phyloP scores from a whole-genome alignment of 2,888 invertebrate genomes.

The Lepeophtheirus nordmannii region DNA sequence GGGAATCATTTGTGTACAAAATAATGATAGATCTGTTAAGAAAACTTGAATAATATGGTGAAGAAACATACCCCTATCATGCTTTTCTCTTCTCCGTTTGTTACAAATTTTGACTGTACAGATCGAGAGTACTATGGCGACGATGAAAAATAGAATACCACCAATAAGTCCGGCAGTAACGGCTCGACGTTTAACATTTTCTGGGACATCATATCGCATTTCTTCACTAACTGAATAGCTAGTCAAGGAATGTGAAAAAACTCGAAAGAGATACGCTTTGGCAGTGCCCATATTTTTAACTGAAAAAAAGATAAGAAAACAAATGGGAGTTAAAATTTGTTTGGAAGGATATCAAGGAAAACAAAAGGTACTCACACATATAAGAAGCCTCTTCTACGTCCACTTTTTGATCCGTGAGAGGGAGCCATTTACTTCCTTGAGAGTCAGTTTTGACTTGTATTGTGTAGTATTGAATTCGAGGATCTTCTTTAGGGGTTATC shows the following conservation, averaged over 20 bases:
- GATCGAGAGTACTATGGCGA: conserved; percentile 88
- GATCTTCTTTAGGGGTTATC: not conserved
- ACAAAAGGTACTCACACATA: conserved; percentile 46
- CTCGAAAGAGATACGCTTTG: conserved; percentile 77
- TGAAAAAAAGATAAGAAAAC: conserved; percentile 36
- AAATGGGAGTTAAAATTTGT: not conserved
- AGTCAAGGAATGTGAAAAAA: conserved; percentile 68
- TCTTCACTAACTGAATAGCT: conserved; percentile 74
- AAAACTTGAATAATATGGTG: not conserved
- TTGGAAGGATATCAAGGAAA: too few relatives aligned
- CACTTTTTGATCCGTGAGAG: conserved; percentile 65
- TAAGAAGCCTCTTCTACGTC: conserved; percentile 75
- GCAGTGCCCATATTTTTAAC: conserved; percentile 82
- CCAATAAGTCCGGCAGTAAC: conserved; percentile 24
- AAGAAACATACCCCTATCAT: conserved; percentile 69
- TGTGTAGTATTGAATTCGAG: conserved; percentile 60
- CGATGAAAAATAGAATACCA: conserved; percentile 89
- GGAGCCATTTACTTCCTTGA: conserved; percentile 51
- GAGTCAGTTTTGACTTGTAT: conserved; percentile 82
- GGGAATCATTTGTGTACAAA: not conserved
- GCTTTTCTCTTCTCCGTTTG: conserved; percentile 87
- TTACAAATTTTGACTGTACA: conserved; percentile 96
- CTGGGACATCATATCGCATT: conserved; percentile 73
- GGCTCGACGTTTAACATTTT: conserved; percentile 59
- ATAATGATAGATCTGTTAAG: not conserved